Conservation (phyloP, 2,113 vertebrate species). For the Sebastes fasciatus region DNA sequence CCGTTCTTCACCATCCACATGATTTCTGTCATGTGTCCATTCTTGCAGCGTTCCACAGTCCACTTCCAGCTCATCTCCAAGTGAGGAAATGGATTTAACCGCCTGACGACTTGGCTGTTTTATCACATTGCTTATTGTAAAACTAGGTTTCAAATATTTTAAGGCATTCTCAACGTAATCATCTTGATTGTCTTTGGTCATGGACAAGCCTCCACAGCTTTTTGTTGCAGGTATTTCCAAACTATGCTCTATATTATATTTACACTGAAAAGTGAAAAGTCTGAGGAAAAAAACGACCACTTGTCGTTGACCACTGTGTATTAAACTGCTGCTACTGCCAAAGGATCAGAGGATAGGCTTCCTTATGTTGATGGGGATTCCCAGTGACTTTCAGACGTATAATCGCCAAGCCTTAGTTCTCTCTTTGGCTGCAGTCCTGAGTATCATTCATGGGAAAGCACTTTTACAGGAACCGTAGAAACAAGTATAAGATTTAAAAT, state of each 20-base stretch:
- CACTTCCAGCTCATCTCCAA: conserved; percentile 22
- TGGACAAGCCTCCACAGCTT: conserved; percentile 75
- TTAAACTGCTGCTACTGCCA: conserved; percentile 17
- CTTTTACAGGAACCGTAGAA: conserved; percentile 14
- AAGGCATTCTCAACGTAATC: conserved; percentile 75
- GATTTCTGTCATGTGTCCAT: conserved; percentile 7
- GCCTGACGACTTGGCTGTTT: conserved; percentile 3
- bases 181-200: conserved; percentile 82
- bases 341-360: background rate
- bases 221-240: conserved; percentile 60
- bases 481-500: background rate
- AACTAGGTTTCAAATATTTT: conserved; percentile 70
- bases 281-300: conserved; percentile 24
- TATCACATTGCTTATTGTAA: conserved; percentile 60
- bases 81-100: conserved; percentile 24
- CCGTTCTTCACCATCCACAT: background rate
- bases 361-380: conserved; percentile 14
- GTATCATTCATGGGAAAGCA: conserved; percentile 9
- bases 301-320: conserved; percentile 15
- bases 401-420: conserved; percentile 18
- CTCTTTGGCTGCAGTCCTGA: conserved; percentile 44
- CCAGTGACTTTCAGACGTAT: background rate
- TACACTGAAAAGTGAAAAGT: conserved; percentile 60
- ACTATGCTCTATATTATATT: conserved; percentile 68
- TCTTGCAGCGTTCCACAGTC: conserved; percentile 26